Base-by-base conservation (phyloP, 2,797 vertebrate genomes). In the Aphelocoma californica region DNA sequence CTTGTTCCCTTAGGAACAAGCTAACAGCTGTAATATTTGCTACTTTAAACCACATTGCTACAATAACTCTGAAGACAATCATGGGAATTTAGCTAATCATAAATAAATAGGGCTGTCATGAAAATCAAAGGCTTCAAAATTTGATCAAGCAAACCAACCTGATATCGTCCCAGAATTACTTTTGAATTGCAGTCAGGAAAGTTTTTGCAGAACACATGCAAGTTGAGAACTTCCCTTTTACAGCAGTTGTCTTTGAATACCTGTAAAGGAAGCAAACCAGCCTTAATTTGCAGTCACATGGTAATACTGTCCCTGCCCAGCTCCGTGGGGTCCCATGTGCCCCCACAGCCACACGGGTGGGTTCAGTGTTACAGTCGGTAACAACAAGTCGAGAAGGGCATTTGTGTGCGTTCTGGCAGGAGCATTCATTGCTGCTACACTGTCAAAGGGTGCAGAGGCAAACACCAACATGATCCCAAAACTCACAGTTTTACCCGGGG, bases 231-330 rank as follows among this genome's bases (percentile, higher is more conserved):
- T 97, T 99, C 99, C 54, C 99, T 98, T 98, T 98, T 99, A 96
- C 99, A 99, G 97, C 99, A 99, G 95, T 99, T 99, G 92, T 99
- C 99, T 97, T 98, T 98, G 96, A 99, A 99, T 93, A 99, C 97
- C 99, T 99, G 94, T 67, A 85, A 96, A 95, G 90, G 25, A 97
- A 90, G 72, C 26, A 92, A 91, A 29, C 12, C 38, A 53, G 57
- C 17, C 9, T 74, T 86, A 40, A 58, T 11, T 51, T 18, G n/a
- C n/a, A 50, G 60, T 42, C 75, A 86, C 26, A 23, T 2, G 42
- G 42, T 18, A 42, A 42, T 42, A 42, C 42, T 42, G 42, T 42
- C 42, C 42, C 42, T 42, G 42, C 42, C 42, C 17, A 3, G 42
- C 42, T 42, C 42, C 42, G 16, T 42, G 42, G 42, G 42, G 42